Conservation (phyloP, 2,797 vertebrate genomes). For the Carcharodon carcharias region DNA sequence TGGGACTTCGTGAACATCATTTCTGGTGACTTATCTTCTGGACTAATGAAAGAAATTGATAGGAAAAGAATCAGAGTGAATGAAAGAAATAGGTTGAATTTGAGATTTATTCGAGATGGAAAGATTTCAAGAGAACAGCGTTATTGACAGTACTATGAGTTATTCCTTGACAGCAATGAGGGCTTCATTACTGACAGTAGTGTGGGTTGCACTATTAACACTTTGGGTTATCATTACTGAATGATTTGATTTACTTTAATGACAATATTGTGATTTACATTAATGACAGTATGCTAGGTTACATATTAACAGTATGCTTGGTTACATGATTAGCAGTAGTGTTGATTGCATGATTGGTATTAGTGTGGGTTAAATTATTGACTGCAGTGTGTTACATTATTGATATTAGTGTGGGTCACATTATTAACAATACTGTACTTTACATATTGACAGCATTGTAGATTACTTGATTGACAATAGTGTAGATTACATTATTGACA, state of each 20-base stretch:
- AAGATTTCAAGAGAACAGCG: background rate
- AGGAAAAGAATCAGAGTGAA: background rate
- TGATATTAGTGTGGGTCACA: background rate
- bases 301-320: background rate
- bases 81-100: background rate
- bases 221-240: too few relatives aligned
- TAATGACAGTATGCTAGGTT: background rate
- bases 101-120: background rate
- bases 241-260: background rate
- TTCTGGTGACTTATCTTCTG: background rate
- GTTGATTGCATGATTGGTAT: background rate
- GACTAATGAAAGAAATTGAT: background rate
- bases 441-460: background rate
- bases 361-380: background rate
- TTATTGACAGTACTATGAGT: background rate
- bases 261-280: background rate
- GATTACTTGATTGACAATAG: too few relatives aligned
- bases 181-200: background rate
- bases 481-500: background rate
- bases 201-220: background rate
- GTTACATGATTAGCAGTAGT: background rate
- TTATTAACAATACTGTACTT: background rate
- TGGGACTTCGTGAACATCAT: background rate
- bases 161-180: background rate
- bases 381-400: background rate